These are phyloP conservation scores for Virgularia gustaviana DNA, from an alignment of 92 coral and sea anemone species.

Conservation along the genomic window DNA sequence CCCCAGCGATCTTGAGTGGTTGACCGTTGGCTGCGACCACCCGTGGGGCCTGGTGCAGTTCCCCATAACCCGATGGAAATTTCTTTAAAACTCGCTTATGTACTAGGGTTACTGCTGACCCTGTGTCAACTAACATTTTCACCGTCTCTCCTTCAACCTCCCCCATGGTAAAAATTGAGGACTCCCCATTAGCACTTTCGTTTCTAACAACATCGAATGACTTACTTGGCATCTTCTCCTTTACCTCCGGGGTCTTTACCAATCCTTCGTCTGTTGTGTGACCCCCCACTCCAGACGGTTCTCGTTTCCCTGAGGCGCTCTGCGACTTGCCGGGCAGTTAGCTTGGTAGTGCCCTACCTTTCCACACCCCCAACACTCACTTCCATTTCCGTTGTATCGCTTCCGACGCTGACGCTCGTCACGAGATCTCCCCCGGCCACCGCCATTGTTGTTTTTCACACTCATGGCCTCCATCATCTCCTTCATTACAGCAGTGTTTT, in stretches of 20 bases:
- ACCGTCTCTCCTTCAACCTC: conserved; percentile 30
- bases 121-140: conserved; percentile 43
- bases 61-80: background rate
- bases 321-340: background rate
- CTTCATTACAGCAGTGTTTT: conserved; percentile 26
- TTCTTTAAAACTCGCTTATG: conserved; percentile 19
- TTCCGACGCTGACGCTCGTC: background rate
- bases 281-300: conserved; percentile 6
- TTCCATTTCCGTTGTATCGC: background rate
- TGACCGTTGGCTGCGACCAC: conserved; percentile 52
- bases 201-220: background rate
- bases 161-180: conserved; percentile 39
- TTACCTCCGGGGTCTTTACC: no score
- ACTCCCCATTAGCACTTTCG: conserved; percentile 44
- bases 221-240: background rate
- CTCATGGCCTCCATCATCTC: background rate
- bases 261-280: conserved; percentile 3
- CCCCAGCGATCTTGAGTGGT: conserved; percentile 34
- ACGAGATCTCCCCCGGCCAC: background rate
- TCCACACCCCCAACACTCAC: conserved; percentile 21
- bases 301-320: conserved; percentile 29
- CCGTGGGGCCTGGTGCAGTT: background rate
- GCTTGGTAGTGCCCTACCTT: conserved; percentile 21
- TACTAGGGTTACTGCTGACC: conserved; percentile 46
- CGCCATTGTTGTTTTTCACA: no score